phyloP scores from a whole-genome alignment of 2,113 vertebrate genomes.

The Plecturocebus donacophilus region DNA sequence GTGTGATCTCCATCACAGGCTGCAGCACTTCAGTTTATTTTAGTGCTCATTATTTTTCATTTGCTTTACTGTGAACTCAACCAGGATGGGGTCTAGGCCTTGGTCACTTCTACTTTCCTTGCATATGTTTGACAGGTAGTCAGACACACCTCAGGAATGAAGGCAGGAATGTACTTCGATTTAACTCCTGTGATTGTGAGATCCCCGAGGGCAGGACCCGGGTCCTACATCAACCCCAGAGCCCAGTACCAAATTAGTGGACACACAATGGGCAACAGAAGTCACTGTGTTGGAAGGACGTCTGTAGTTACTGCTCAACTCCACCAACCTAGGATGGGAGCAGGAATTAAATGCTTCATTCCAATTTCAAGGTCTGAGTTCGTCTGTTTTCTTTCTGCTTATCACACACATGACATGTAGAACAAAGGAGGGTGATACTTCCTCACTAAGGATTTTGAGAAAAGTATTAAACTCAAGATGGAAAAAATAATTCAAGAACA shows the following conservation, averaged over 20 bases:
- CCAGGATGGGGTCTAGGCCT: not conserved
- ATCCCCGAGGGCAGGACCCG: not conserved
- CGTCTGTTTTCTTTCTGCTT: not conserved
- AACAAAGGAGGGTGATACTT: not conserved
- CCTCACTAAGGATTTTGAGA: not conserved
- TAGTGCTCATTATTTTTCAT: not conserved
- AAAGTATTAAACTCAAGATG: not conserved
- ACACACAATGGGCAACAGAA: fast-evolving
- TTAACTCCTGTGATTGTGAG: not conserved
- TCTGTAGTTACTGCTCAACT: not conserved
- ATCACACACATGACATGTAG: not conserved
- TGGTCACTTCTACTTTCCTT: not conserved
- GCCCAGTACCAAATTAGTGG: not conserved
- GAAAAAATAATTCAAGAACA: conserved; percentile 3
- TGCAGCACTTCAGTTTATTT: not conserved
- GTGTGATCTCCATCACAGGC: not conserved
- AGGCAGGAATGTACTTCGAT: not conserved
- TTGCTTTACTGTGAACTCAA: not conserved
- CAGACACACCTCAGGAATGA: not conserved
- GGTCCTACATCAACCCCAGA: not conserved
- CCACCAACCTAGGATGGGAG: not conserved
- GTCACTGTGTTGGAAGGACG: not conserved
- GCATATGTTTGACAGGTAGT: not conserved
- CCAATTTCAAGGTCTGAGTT: not conserved
- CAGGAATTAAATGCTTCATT: not conserved